phyloP scores from a whole-genome alignment of 2,888 invertebrate species.

The Nephrotoma guestfalica region DNA sequence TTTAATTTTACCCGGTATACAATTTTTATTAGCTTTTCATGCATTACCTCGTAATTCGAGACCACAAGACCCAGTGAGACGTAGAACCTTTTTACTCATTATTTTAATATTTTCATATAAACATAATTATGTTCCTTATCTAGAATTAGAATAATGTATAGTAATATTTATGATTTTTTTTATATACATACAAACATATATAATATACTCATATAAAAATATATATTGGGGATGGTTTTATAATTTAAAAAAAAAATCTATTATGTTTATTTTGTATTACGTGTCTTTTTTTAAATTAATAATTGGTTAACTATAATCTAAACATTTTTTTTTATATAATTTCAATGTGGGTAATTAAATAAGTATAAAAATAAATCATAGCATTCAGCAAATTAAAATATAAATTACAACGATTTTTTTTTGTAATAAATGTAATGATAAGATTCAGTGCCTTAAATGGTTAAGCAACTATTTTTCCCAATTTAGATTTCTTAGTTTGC shows the following conservation, averaged over 20 bases:
- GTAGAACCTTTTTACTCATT: background rate
- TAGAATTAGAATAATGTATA: background rate
- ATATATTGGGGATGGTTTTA: background rate
- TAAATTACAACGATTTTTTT: background rate
- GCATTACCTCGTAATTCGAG: background rate
- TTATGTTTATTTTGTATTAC: background rate
- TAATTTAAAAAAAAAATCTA: background rate
- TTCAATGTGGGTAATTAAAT: background rate
- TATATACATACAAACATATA: background rate
- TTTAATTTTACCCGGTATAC: background rate
- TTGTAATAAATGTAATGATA: background rate
- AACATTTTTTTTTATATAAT: background rate
- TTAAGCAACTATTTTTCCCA: background rate
- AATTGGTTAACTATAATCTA: background rate
- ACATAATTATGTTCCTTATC: background rate
- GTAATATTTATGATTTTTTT: background rate
- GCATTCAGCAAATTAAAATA: background rate
- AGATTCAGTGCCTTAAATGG: background rate
- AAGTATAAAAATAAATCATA: background rate
- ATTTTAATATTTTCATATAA: background rate
- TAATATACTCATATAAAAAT: background rate
- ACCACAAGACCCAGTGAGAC: background rate
- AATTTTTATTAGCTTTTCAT: background rate
- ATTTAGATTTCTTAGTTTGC: background rate
- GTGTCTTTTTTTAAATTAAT: background rate